Conservation (phyloP, 1,140 invertebrate species). For the Panagrolaimus sp. region DNA sequence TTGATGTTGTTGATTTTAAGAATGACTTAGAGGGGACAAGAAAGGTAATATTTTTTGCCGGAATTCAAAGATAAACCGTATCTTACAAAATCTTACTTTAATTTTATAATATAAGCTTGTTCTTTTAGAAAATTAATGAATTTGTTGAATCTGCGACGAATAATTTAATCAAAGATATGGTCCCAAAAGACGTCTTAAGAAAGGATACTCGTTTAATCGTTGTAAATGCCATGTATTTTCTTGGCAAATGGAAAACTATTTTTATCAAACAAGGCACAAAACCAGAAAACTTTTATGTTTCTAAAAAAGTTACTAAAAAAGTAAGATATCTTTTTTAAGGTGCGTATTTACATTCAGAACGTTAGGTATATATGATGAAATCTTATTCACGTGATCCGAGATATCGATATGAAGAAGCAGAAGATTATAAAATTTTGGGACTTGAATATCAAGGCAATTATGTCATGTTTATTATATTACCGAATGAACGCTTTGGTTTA, state of each 20-base stretch:
- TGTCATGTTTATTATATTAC: too few relatives aligned
- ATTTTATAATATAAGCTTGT: too few relatives aligned
- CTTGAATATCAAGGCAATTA: too few relatives aligned
- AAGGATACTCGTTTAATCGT: slow-evolving; percentile 26
- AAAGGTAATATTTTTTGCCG: neutral
- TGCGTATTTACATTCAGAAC: too few relatives aligned
- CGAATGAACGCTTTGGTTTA: too few relatives aligned
- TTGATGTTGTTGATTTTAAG: slow-evolving; percentile 21
- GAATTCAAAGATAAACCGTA: too few relatives aligned
- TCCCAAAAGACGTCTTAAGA: slow-evolving; percentile 15
- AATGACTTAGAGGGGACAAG: neutral
- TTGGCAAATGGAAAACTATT: slow-evolving; percentile 28
- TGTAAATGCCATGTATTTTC: slow-evolving; percentile 43
- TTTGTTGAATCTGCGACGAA: slow-evolving; percentile 39
- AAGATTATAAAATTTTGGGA: too few relatives aligned
- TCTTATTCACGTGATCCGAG: too few relatives aligned
- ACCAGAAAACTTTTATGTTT: slow-evolving; percentile 22
- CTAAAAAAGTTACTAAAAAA: slow-evolving; percentile 17
- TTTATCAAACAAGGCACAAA: slow-evolving; percentile 21
- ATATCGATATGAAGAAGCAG: too few relatives aligned
- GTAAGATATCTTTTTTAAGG: neutral
- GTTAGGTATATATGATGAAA: too few relatives aligned
- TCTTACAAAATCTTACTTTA: too few relatives aligned
- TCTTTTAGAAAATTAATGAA: slow-evolving; percentile 24
- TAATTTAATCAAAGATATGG: slow-evolving; percentile 30